Evolutionary conservation across 2,888 invertebrate genomes (phyloP).

Genomic region (Neoitamus cyanurus): DNA sequence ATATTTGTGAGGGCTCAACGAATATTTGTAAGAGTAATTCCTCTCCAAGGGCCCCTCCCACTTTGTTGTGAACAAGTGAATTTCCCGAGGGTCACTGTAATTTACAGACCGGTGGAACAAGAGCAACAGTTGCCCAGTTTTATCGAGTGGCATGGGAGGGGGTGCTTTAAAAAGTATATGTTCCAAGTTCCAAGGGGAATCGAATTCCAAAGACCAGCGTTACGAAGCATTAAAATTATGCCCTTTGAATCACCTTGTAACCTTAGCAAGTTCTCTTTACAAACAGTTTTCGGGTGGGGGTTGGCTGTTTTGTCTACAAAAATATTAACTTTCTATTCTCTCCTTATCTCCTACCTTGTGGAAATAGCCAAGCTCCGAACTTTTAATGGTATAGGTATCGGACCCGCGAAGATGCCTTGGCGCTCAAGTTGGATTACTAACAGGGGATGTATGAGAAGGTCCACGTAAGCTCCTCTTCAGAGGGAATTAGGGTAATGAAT

Average conservation of each 20-base stretch:
- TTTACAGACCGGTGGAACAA: not conserved
- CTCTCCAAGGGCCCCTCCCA: not conserved
- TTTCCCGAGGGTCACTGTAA: slow-evolving; percentile 1
- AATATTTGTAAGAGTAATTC: not conserved
- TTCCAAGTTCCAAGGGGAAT: not conserved
- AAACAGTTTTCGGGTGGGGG: not conserved
- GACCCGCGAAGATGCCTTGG: too few relatives aligned
- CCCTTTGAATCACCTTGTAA: not conserved
- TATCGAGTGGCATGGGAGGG: not conserved
- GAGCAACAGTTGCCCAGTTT: not conserved
- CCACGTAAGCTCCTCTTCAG: not conserved
- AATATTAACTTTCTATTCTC: not conserved
- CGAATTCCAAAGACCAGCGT: not conserved
- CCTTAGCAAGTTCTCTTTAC: not conserved
- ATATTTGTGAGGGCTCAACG: not conserved
- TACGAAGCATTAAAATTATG: not conserved
- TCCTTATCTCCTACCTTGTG: not conserved
- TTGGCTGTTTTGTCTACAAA: not conserved
- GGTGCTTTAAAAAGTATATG: not conserved
- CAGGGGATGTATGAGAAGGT: not conserved
- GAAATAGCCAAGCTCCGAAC: too few relatives aligned
- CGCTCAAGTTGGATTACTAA: too few relatives aligned
- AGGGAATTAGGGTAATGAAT: not conserved
- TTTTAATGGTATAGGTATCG: too few relatives aligned
- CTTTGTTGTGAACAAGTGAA: not conserved